Evolutionary conservation across 1,140 invertebrate genomes (phyloP).

Genomic region (Drosophila repletoides): DNA sequence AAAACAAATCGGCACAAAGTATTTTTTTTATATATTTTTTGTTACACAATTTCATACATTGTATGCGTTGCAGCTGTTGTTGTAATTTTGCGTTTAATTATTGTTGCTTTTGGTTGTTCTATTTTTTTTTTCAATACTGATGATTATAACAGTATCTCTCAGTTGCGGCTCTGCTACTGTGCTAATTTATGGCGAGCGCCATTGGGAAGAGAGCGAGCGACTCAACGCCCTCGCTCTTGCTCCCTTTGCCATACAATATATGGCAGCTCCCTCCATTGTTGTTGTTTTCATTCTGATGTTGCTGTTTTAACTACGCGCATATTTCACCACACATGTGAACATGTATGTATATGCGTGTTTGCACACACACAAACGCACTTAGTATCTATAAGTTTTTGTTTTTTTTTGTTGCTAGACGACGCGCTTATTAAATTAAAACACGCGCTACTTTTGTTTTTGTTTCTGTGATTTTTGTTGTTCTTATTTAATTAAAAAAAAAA

Average conservation of each 20-base stretch:
- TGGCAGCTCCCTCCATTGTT: slow-evolving; percentile 42
- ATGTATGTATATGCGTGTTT: slow-evolving; percentile 16
- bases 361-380: slow-evolving; percentile 40
- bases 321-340: slow-evolving; percentile 29
- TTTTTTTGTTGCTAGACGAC: slow-evolving; percentile 51
- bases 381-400: slow-evolving; percentile 66
- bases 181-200: slow-evolving; percentile 49
- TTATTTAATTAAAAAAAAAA: slow-evolving; percentile 32
- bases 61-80: slow-evolving; percentile 21
- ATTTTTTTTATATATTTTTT: slow-evolving; percentile 46
- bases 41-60: slow-evolving; percentile 60
- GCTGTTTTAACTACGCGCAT: slow-evolving; percentile 32
- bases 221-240: slow-evolving; percentile 28
- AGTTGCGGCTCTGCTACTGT: slow-evolving; percentile 37
- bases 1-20: slow-evolving; percentile 8
- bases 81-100: slow-evolving; percentile 20
- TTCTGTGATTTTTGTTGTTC: slow-evolving; percentile 22
- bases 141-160: slow-evolving; percentile 59
- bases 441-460: slow-evolving; percentile 46
- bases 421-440: slow-evolving; percentile 65
- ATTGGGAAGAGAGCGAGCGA: slow-evolving; percentile 19
- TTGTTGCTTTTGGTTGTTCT: neutral
- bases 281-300: slow-evolving; percentile 27
- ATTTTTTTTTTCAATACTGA: slow-evolving; percentile 41
- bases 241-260: slow-evolving; percentile 46